These are phyloP conservation scores for Meiosimyza decipiens DNA, from an alignment of 2,888 invertebrate genomes.

Conservation along the genomic window DNA sequence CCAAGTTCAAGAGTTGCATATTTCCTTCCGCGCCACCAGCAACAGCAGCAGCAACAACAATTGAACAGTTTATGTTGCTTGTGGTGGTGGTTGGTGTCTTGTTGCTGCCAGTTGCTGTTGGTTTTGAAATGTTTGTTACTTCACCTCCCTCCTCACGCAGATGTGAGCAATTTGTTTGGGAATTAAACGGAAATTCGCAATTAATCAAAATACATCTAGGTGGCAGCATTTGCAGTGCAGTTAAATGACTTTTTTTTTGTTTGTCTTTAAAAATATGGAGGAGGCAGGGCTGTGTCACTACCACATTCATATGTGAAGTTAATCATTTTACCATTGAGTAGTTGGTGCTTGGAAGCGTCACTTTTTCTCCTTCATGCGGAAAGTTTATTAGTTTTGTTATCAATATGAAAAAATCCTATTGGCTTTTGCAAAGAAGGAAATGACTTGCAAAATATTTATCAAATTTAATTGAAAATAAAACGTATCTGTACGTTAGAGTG, in stretches of 20 bases:
- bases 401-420: too few species aligned
- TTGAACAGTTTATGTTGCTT: conserved; percentile 1
- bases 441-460: too few species aligned
- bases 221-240: conserved; percentile 28
- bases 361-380: too few species aligned
- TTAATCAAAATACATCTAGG: conserved; percentile 29
- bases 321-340: too few species aligned
- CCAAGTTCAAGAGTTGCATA: conserved; percentile 44
- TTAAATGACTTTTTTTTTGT: conserved; percentile 33
- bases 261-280: neutral
- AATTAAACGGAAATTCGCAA: conserved; percentile 33
- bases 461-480: too few species aligned
- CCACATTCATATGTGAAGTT: neutral
- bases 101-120: conserved; percentile 2
- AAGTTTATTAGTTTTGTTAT: too few species aligned
- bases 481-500: too few species aligned
- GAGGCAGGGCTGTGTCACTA: neutral
- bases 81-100: neutral
- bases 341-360: too few species aligned
- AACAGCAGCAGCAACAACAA: conserved; percentile 3
- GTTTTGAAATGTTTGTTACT: neutral
- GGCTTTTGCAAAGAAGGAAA: too few species aligned
- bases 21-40: conserved; percentile 30
- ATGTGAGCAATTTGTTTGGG: conserved; percentile 3
- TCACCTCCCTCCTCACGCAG: too few species aligned